Conservation (phyloP, 2,113 vertebrate species). For the Oceanites oceanicus region DNA sequence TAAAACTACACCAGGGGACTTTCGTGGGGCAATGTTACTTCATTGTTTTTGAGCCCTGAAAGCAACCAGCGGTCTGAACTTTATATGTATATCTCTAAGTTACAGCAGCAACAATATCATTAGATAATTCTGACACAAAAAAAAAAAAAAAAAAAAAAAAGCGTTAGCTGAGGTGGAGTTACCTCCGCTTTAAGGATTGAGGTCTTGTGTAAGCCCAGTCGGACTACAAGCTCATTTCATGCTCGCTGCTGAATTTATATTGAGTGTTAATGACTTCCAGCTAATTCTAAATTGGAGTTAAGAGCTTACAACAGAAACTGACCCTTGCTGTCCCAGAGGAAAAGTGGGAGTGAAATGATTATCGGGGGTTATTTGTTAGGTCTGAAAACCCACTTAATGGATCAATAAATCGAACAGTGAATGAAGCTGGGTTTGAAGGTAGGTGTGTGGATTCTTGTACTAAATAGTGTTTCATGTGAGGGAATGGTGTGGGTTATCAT, state of each 20-base stretch:
- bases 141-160: neutral
- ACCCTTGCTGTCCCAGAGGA: neutral
- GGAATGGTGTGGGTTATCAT: neutral
- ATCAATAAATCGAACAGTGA: slow-evolving; percentile 27
- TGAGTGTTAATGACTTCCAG: slow-evolving; percentile 27
- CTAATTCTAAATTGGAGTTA: slow-evolving; percentile 28
- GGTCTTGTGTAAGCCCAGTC: neutral
- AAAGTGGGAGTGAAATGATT: neutral
- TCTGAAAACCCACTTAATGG: slow-evolving; percentile 1
- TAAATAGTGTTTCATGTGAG: neutral
- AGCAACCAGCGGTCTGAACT: neutral
- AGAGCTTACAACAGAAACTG: neutral
- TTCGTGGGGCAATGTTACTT: neutral
- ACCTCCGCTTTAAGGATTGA: neutral
- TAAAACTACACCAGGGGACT: neutral
- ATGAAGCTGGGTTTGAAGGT: neutral
- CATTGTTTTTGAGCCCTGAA: neutral
- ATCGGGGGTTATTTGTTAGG: neutral
- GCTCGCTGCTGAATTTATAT: slow-evolving; percentile 2
- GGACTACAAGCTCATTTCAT: neutral
- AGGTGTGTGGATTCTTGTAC: neutral
- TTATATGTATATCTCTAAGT: neutral
- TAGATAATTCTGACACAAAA: neutral
- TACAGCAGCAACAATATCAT: neutral
- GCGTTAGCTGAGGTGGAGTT: neutral